Conservation (phyloP, 2,888 invertebrate genomes). For the Scaptomyza reducta region DNA sequence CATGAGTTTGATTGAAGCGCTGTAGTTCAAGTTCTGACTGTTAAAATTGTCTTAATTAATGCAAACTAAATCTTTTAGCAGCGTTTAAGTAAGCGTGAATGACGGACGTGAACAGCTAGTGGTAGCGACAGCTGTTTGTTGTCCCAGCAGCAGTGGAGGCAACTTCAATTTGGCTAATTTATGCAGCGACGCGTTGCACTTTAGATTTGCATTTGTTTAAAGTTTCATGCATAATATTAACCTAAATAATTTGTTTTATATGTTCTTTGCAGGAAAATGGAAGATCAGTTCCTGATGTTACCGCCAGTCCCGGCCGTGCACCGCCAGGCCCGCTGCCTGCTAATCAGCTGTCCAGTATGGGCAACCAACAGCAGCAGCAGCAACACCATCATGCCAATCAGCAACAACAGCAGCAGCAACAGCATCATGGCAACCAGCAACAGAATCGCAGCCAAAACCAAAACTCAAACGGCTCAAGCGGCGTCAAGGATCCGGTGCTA, state of each 20-base stretch:
- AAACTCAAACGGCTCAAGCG: slow-evolving; percentile 71
- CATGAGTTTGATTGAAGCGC: slow-evolving; percentile 40
- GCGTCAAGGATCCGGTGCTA: slow-evolving; percentile 88
- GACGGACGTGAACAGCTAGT: background rate
- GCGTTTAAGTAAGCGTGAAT: slow-evolving; percentile 41
- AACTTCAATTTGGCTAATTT: slow-evolving; percentile 62
- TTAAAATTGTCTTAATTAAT: slow-evolving; percentile 62
- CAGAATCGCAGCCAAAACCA: slow-evolving; percentile 69
- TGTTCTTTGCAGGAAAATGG: slow-evolving; percentile 90
- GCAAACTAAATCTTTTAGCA: slow-evolving; percentile 68
- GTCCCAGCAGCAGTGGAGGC: slow-evolving; percentile 22
- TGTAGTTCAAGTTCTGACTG: slow-evolving; percentile 13
- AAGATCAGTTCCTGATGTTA: slow-evolving; percentile 95
- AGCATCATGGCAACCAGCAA: slow-evolving; percentile 84
- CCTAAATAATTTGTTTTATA: slow-evolving; percentile 6
- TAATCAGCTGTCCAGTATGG: slow-evolving; percentile 86
- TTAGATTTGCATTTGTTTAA: slow-evolving; percentile 65
- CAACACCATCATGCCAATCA: slow-evolving; percentile 84
- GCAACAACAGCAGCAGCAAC: slow-evolving; percentile 65
- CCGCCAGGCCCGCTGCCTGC: slow-evolving; percentile 88
- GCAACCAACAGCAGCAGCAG: slow-evolving; percentile 81
- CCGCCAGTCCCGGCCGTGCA: slow-evolving; percentile 94
- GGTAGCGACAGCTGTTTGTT: slow-evolving; percentile 35
- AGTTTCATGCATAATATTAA: slow-evolving; percentile 31
- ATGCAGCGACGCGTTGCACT: slow-evolving; percentile 65